Evolutionary conservation across 2,797 vertebrate species (phyloP).

Genomic region (Buphagus erythrorhynchus): DNA sequence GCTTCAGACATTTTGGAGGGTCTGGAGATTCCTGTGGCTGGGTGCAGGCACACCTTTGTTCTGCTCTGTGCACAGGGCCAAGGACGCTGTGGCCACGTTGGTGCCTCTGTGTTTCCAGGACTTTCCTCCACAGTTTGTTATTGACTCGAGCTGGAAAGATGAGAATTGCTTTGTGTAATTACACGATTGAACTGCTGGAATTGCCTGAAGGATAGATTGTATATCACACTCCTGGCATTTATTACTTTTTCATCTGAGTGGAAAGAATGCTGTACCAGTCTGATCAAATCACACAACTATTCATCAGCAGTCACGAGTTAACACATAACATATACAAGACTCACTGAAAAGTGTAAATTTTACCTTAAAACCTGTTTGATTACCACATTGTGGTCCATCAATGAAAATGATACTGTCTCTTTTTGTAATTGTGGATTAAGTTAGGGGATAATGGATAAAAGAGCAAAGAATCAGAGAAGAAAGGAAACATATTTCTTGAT

Average conservation of each 20-base stretch:
- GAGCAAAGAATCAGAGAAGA: neutral
- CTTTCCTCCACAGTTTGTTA: neutral
- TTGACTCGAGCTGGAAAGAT: neutral
- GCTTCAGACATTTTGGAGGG: neutral
- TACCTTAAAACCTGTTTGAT: neutral
- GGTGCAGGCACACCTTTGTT: neutral
- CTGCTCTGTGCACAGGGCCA: neutral
- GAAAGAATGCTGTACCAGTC: neutral
- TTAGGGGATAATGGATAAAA: neutral
- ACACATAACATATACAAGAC: neutral
- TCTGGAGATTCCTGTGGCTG: neutral
- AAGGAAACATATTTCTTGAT: neutral
- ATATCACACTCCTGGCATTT: conserved; percentile 23
- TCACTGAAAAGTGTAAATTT: neutral
- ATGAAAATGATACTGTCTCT: neutral
- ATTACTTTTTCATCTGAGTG: conserved; percentile 28
- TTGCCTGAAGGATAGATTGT: conserved; percentile 44
- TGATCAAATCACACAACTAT: conserved; percentile 15
- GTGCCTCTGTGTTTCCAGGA: neutral
- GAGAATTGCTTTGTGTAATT: conserved; percentile 52
- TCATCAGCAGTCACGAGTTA: conserved; percentile 13
- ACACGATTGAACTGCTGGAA: conserved; percentile 4
- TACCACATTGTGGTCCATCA: neutral
- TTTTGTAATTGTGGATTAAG: neutral
- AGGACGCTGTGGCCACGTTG: rapidly evolving